Evolutionary conservation across 1,140 invertebrate genomes (phyloP), one percentile per base, ranked within the genome.

Genomic region (Zophobas atratus): DNA sequence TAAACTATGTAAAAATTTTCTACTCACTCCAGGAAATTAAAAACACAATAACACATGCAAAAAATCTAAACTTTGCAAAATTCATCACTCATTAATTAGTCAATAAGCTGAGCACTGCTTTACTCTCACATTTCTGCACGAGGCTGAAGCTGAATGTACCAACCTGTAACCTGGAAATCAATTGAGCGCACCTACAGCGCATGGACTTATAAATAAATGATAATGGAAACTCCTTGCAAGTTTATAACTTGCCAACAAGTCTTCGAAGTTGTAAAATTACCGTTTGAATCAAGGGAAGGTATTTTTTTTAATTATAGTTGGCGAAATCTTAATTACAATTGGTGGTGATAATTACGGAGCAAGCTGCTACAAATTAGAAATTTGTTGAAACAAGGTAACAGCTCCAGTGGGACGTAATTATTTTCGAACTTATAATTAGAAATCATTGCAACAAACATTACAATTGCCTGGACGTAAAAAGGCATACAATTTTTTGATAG

Each of bases 171-270:
- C 56, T 60, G 35, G 38, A 60, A 60, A 60, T 60, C 56, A 60
- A 60, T 60, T 60, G 56, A 60, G 56, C 56, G 38, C 56, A 60
- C 35, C 56, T 60, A 60, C 56, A 60, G 56, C 56, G 56, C 56
- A 60, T 60, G 56, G 35, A 60, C 56, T 60, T 60, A 36, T 60
- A 60, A 60, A 60, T 60, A 60, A 60, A 39, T 60, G 32, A 60
- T 60, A 55, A 32, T 34, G 20, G 1, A 60, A 1, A 56, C 20
- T 33, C 35, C 6, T 56, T 56, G 32, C 32, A 4, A 56, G 32
- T 56, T 35, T 46, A 46, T 8, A 4, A 46, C 3, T 3, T 46
- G 43, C 20, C 20, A 20, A 20, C 20, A 20, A 20, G 20, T 20
- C 20, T 20, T 20, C 20, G 20, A 8, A 3, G 33, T 51, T 51